Conservation (phyloP, 2,113 vertebrate species). For the Hoplias malabaricus region DNA sequence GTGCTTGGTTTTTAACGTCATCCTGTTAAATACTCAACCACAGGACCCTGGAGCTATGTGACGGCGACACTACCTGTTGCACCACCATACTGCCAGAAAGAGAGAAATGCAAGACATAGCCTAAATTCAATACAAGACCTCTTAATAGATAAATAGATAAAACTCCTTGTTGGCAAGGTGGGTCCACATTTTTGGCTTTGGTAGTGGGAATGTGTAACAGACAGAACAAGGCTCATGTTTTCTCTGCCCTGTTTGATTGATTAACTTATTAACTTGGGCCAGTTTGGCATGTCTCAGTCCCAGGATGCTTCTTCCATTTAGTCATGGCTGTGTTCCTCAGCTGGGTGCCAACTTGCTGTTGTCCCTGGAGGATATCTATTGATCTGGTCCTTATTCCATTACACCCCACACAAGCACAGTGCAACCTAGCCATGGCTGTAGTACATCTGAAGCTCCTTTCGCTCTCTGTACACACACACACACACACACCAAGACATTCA, state of each 20-base stretch:
- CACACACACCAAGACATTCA: not conserved
- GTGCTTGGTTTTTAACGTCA: too few relatives aligned
- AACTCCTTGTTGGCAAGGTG: too few relatives aligned
- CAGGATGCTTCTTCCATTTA: not conserved
- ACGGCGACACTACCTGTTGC: too few relatives aligned
- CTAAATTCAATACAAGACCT: too few relatives aligned
- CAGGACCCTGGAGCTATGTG: too few relatives aligned
- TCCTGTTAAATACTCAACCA: too few relatives aligned
- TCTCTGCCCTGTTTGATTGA: not conserved
- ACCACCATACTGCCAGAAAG: too few relatives aligned
- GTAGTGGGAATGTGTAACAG: too few relatives aligned
- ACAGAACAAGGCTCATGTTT: too few relatives aligned
- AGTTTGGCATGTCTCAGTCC: conserved; percentile 4
- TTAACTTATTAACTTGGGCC: not conserved
- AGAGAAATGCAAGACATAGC: too few relatives aligned
- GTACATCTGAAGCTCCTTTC: not conserved
- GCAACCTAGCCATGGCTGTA: not conserved
- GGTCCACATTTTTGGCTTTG: too few relatives aligned
- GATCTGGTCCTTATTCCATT: conserved; percentile 38
- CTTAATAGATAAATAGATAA: too few relatives aligned
- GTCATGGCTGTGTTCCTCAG: not conserved
- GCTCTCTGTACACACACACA: not conserved
- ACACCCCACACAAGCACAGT: not conserved
- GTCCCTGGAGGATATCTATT: conserved; percentile 25
- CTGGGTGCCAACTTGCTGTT: not conserved